phyloP scores from a whole-genome alignment of 2,113 vertebrate species.

The Hemicordylus capensis region DNA sequence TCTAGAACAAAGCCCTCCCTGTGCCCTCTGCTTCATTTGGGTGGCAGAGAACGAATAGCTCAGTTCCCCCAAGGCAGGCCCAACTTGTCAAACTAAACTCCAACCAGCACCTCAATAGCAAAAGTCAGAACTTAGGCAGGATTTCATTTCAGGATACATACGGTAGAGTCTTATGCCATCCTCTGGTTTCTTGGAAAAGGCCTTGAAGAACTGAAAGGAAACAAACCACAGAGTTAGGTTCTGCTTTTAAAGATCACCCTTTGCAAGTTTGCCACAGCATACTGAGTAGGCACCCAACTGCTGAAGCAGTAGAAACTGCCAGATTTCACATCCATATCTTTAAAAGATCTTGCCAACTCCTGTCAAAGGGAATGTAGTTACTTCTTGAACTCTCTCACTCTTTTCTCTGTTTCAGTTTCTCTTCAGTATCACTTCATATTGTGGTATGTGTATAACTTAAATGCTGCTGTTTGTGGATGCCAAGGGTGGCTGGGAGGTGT shows the following conservation, averaged over 20 bases:
- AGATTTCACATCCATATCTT: not conserved
- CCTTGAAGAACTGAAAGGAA: constrained; percentile 85
- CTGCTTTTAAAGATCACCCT: not conserved
- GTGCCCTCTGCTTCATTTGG: not conserved
- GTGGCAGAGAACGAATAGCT: not conserved
- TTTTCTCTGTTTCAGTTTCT: not conserved
- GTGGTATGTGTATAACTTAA: not conserved
- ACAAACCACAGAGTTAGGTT: not conserved
- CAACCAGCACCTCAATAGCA: accelerated
- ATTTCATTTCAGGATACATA: constrained; percentile 66
- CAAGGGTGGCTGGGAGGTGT: no score
- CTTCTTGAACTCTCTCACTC: not conserved
- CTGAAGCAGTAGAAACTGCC: not conserved
- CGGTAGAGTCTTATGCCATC: constrained; percentile 73
- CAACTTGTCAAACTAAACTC: not conserved
- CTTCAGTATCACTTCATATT: not conserved
- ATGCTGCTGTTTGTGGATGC: not conserved
- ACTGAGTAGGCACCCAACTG: not conserved
- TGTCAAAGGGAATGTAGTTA: not conserved
- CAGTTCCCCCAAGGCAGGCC: not conserved
- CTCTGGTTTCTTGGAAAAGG: constrained; percentile 76
- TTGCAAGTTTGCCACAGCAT: not conserved
- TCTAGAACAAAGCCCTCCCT: no score
- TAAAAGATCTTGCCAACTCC: not conserved
- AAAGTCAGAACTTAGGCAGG: not conserved